Conservation (phyloP, 1,140 invertebrate species). For the Trichogramma pretiosum region DNA sequence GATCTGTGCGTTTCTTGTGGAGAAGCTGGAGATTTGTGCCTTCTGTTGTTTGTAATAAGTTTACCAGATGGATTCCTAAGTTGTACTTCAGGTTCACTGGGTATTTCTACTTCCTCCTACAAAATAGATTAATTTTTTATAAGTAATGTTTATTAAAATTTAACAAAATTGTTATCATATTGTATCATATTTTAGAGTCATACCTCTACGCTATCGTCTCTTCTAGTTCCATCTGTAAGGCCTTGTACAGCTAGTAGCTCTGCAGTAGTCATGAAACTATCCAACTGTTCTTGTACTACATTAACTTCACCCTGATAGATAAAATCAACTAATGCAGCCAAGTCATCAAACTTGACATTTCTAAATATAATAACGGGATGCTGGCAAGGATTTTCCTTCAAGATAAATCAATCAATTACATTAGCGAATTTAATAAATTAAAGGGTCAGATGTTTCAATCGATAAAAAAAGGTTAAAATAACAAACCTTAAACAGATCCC, state of each 20-base stretch:
- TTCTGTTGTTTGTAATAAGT: slow-evolving; percentile 35
- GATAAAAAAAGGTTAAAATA: too few relatives aligned
- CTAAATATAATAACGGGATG: slow-evolving; percentile 80
- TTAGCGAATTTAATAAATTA: not conserved
- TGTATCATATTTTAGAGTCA: slow-evolving; percentile 15
- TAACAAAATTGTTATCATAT: slow-evolving; percentile 1
- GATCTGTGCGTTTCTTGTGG: slow-evolving; percentile 30
- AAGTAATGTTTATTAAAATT: too few relatives aligned
- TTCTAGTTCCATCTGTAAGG: slow-evolving; percentile 47
- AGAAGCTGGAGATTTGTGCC: slow-evolving; percentile 37
- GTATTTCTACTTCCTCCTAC: slow-evolving; percentile 42
- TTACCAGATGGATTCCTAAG: slow-evolving; percentile 39
- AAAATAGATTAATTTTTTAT: slow-evolving; percentile 8
- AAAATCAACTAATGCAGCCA: slow-evolving; percentile 73
- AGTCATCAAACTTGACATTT: slow-evolving; percentile 72
- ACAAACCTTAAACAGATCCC: slow-evolving; percentile 64
- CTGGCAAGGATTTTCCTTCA: slow-evolving; percentile 68
- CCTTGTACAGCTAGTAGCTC: slow-evolving; percentile 58
- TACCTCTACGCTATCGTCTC: slow-evolving; percentile 42
- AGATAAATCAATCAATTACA: not conserved
- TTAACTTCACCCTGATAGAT: slow-evolving; percentile 71
- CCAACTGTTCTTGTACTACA: slow-evolving; percentile 55
- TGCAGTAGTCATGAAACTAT: slow-evolving; percentile 56
- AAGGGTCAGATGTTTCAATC: not conserved
- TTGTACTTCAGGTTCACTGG: slow-evolving; percentile 44